Evolutionary conservation across 2,113 vertebrate genomes (phyloP).

Genomic region (Vombatus ursinus): DNA sequence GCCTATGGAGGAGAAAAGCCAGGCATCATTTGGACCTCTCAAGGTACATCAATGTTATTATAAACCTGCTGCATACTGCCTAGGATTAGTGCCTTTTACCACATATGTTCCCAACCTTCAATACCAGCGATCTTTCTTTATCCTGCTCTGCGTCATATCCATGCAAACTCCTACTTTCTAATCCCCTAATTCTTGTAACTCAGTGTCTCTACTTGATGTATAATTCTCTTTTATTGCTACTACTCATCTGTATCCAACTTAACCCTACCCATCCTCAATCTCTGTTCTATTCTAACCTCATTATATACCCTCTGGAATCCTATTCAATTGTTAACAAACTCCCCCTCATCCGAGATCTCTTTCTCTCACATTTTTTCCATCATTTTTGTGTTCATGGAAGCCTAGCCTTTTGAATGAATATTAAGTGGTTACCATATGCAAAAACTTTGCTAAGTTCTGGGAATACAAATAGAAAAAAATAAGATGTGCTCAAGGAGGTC

Average conservation of each 20-base stretch:
- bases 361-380: neutral
- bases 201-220: neutral
- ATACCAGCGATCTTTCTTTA: neutral
- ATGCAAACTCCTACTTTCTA: neutral
- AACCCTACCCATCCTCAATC: neutral
- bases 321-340: neutral
- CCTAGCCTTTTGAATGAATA: neutral
- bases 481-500: neutral
- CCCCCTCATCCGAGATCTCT: neutral
- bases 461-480: neutral
- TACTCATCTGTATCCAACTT: neutral
- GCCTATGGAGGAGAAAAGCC: constrained; percentile 81
- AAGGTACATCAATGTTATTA: constrained; percentile 82
- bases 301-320: neutral
- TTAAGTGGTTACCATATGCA: neutral
- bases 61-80: neutral
- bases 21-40: constrained; percentile 85
- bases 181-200: neutral
- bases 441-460: neutral
- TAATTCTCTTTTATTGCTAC: neutral
- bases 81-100: neutral
- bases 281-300: neutral
- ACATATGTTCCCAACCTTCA: neutral
- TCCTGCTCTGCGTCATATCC: neutral
- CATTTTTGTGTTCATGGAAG: neutral